A percentile compares a stretch with the other conserved stretches of the same genome.
phyloP scores from a whole-genome alignment of 2,113 vertebrate genomes.

The Oriolus oriolus region DNA sequence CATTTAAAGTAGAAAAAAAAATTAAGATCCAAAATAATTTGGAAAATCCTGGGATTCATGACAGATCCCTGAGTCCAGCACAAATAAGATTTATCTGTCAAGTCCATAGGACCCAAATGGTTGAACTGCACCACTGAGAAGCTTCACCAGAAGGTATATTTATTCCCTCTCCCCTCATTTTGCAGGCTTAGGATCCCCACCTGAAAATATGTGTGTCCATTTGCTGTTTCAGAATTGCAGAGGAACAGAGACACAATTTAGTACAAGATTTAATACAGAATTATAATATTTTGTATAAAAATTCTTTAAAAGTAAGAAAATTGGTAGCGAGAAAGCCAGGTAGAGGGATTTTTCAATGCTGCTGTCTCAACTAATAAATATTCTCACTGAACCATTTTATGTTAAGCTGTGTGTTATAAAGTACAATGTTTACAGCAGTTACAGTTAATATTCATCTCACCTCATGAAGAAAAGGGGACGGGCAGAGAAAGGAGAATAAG shows the following conservation, averaged over 20 bases:
- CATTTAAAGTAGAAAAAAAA: background rate
- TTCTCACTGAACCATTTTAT: background rate
- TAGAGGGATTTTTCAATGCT: background rate
- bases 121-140: background rate
- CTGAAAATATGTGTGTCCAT: background rate
- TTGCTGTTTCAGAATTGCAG: background rate
- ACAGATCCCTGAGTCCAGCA: background rate
- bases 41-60: background rate
- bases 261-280: background rate
- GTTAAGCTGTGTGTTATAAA: background rate
- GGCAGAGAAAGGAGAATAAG: background rate
- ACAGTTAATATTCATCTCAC: background rate
- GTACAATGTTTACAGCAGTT: background rate
- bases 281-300: background rate
- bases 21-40: background rate
- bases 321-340: background rate
- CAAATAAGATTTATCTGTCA: background rate
- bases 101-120: background rate
- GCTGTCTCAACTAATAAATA: background rate
- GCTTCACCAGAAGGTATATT: background rate
- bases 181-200: background rate
- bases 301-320: background rate
- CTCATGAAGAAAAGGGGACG: background rate
- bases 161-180: background rate
- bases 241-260: background rate